Base-by-base conservation (phyloP, 2,888 invertebrate genomes). In the Phengaris alcon region DNA sequence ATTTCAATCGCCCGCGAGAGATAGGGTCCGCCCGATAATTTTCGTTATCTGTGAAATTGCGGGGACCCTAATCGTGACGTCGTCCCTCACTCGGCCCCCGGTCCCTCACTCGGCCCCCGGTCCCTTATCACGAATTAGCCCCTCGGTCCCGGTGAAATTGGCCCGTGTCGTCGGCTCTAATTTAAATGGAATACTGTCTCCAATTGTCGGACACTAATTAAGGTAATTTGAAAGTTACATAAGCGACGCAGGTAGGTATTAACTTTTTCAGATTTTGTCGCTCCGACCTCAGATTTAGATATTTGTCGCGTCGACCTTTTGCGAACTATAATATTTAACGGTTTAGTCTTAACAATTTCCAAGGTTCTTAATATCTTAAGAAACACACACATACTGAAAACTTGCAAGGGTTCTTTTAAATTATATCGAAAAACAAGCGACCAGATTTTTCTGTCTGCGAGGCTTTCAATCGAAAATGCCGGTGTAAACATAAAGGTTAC, bases 81-180 rank as follows among this genome's bases (percentile, higher is more conserved):
- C 85, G 87, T 86, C 85, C 86, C 86, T 84, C 87, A 89, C 89
- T 89, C 88, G 86, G 88, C 87, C 85, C 82, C 87, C 85, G 84
- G 85, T 87, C 87, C 88, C 88, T 90, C 87, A 89, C 89, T 89
- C 88, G 86, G 88, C 87, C 85, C 82, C 87, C 85, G 84, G 85
- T 87, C 87, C 88, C 88, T 90, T 90, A 91, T 90, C 89, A 85
- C 87, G 87, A 90, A 90, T 90, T 90, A 90, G 88, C 86, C 85
- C 85, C 84, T 85, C 85, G 86, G 86, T 88, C 88, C 89, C 88
- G 87, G 85, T 84, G 86, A 86, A 88, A 90, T 86, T 89, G 87
- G 88, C 87, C 88, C 85, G 85, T 90, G 90, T 84, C 82, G 82
- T 84, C 86, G 84, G 85, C 84, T 88, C 87, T 87, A 88, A 89